phyloP scores from a whole-genome alignment of 2,888 invertebrate genomes.

The Perizoma flavofasciatum region DNA sequence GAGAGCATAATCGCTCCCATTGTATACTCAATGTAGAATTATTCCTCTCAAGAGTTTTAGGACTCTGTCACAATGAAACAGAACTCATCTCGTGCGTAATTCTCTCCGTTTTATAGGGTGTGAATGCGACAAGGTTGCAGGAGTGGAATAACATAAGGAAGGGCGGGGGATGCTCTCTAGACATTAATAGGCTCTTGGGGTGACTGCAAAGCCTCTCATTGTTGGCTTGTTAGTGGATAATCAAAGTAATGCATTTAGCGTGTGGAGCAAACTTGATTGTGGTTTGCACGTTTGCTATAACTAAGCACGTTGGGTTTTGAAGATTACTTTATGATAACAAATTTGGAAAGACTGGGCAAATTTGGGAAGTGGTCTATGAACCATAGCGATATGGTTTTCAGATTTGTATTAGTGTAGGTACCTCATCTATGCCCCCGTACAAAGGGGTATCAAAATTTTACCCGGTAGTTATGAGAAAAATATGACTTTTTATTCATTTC shows the following conservation, averaged over 20 bases:
- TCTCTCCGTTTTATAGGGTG: slow-evolving; percentile 23
- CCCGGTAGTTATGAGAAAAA: too few species aligned
- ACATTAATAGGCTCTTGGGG: slow-evolving; percentile 78
- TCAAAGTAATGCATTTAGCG: slow-evolving; percentile 69
- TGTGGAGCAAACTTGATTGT: slow-evolving; percentile 62
- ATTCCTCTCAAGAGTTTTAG: slow-evolving; percentile 59
- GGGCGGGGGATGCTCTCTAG: slow-evolving; percentile 73
- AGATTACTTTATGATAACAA: not conserved
- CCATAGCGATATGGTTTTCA: too few species aligned
- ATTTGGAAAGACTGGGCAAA: too few species aligned
- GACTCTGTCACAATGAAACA: slow-evolving; percentile 61
- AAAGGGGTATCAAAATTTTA: too few species aligned
- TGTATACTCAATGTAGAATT: slow-evolving; percentile 74
- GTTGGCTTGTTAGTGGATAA: slow-evolving; percentile 79
- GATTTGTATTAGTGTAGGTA: too few species aligned
- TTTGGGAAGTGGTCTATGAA: too few species aligned
- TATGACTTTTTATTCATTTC: too few species aligned
- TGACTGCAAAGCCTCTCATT: slow-evolving; percentile 78
- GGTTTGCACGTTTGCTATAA: slow-evolving; percentile 36
- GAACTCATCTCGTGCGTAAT: slow-evolving; percentile 38
- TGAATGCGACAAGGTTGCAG: slow-evolving; percentile 68
- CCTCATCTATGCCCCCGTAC: too few species aligned
- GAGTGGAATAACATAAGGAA: slow-evolving; percentile 60
- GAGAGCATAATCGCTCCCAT: slow-evolving; percentile 78
- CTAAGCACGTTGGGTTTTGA: too few species aligned